Conservation (phyloP, 2,797 vertebrate genomes). For the Tapirus indicus region DNA sequence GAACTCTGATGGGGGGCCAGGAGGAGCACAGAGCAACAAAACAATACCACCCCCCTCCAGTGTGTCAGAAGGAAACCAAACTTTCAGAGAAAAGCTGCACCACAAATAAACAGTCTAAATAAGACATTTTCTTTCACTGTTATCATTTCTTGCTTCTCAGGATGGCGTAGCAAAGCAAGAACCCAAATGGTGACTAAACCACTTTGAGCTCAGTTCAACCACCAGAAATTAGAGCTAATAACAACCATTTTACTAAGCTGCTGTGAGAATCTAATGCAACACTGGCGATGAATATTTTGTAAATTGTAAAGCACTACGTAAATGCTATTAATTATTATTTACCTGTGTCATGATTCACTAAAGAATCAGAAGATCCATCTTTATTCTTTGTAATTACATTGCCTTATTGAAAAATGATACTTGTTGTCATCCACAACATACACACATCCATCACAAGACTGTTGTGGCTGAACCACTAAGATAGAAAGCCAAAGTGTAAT, state of each 20-base stretch:
- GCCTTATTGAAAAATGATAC: background rate
- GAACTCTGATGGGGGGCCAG: background rate
- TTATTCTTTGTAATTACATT: conserved; percentile 36
- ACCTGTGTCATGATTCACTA: background rate
- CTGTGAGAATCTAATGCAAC: background rate
- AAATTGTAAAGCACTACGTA: conserved; percentile 3
- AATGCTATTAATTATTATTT: conserved; percentile 53
- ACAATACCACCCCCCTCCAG: background rate
- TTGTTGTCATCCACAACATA: background rate
- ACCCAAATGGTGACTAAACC: background rate
- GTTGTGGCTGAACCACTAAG: background rate
- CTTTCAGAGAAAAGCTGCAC: background rate
- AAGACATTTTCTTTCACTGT: background rate
- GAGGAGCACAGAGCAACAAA: background rate
- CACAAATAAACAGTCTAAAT: background rate
- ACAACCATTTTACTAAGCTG: background rate
- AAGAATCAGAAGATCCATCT: conserved; percentile 25
- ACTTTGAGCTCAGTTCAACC: background rate
- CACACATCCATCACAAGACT: background rate
- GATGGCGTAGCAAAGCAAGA: background rate
- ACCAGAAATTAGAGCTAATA: background rate
- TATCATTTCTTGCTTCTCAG: conserved; percentile 24
- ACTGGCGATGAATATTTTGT: background rate
- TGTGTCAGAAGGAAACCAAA: background rate
- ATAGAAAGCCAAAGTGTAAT: background rate